Evolutionary conservation across 2,888 invertebrate species (phyloP).

Genomic region (Leptothorax acervorum): DNA sequence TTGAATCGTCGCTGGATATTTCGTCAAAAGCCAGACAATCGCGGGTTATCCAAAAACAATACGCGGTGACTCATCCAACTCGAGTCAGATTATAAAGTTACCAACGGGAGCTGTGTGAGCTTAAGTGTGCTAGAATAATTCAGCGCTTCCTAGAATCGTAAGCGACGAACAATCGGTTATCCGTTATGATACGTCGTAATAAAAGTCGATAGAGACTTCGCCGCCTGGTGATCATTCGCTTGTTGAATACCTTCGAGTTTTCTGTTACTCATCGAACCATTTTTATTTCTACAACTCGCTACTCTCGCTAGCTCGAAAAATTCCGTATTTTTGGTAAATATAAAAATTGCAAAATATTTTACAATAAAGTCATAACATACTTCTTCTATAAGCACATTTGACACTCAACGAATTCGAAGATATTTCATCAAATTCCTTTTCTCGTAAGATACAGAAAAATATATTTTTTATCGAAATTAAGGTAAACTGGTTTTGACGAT

Average conservation of each 20-base stretch:
- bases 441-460: neutral
- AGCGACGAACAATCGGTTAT: conserved; percentile 54
- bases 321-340: neutral
- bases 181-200: conserved; percentile 49
- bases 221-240: conserved; percentile 27
- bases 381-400: neutral
- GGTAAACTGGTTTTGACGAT: neutral
- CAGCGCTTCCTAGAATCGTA: conserved; percentile 65
- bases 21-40: conserved; percentile 32
- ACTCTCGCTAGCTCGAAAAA: neutral
- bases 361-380: neutral
- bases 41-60: conserved; percentile 41
- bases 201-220: conserved; percentile 50
- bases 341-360: neutral
- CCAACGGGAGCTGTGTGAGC: conserved; percentile 54
- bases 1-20: conserved; percentile 4
- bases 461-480: neutral
- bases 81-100: conserved; percentile 55
- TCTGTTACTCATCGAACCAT: neutral
- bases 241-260: neutral
- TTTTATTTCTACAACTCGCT: neutral
- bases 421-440: neutral
- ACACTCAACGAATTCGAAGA: neutral
- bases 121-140: conserved; percentile 61
- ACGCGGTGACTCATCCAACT: conserved; percentile 54